These are phyloP conservation scores for Cantharis nigra DNA, from an alignment of 2,888 invertebrate genomes.

Conservation along the genomic window DNA sequence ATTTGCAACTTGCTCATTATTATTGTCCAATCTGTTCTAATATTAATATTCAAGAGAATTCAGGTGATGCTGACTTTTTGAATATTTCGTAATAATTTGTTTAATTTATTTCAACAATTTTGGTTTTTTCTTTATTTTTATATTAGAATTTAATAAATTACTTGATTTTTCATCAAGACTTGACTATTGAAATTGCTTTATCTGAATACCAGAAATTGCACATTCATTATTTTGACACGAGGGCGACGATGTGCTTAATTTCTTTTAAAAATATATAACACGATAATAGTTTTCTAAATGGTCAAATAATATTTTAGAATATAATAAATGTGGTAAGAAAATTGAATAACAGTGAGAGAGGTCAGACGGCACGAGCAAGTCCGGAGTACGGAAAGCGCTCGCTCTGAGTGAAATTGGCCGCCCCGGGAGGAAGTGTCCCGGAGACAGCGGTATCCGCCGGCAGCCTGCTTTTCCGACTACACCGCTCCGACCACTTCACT, in stretches of 20 bases:
- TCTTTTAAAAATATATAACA: not conserved
- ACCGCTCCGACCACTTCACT: constrained; percentile 51
- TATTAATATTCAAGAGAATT: no score
- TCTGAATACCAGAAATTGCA: no score
- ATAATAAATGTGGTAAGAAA: constrained; percentile 21
- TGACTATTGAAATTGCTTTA: no score
- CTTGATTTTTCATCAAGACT: no score
- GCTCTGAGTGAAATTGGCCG: constrained; percentile 57
- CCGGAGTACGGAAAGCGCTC: constrained; percentile 54
- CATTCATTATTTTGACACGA: no score
- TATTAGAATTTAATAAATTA: no score
- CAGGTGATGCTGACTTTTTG: no score
- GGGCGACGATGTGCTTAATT: not conserved
- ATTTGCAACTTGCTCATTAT: no score
- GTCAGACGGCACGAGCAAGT: constrained; percentile 41
- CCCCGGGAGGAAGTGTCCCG: constrained; percentile 59
- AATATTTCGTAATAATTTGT: no score
- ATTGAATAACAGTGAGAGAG: constrained; percentile 28
- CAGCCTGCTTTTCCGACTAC: constrained; percentile 53
- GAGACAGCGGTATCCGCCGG: constrained; percentile 59
- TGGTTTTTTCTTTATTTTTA: no score
- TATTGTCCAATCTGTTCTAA: no score
- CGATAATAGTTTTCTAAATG: not conserved
- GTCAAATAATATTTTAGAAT: not conserved
- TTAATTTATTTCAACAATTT: no score